These are phyloP conservation scores for Tolypeutes matacus DNA, from an alignment of 2,797 vertebrate species.

Conservation along the genomic window DNA sequence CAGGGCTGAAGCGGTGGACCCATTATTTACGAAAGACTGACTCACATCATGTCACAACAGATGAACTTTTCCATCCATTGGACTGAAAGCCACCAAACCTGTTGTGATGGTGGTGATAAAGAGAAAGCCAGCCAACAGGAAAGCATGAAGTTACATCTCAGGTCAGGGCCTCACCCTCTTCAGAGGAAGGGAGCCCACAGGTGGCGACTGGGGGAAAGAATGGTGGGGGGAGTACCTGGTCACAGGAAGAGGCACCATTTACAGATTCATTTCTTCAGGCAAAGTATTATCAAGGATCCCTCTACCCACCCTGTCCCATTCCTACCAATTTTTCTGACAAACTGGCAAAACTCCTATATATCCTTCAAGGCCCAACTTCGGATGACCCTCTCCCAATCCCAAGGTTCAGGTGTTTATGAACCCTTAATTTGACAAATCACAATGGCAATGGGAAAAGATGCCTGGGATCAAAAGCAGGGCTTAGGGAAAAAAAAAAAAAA, in stretches of 20 bases:
- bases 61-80: slow-evolving; percentile 71
- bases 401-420: background rate
- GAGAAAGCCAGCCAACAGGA: background rate
- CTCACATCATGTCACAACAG: slow-evolving; percentile 11
- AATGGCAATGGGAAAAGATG: background rate
- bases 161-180: background rate
- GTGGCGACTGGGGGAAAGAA: too few species aligned
- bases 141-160: background rate
- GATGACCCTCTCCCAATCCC: background rate
- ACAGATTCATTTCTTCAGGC: background rate
- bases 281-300: background rate
- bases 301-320: background rate
- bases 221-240: background rate
- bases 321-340: background rate
- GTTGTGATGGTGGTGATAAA: background rate
- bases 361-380: background rate
- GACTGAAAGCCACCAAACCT: background rate
- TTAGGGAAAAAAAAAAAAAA: background rate
- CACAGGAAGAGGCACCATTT: background rate
- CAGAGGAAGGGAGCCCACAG: background rate
- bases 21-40: slow-evolving; percentile 56
- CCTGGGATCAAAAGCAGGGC: background rate
- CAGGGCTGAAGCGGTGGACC: background rate
- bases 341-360: background rate
- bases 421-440: background rate